A percentile compares a stretch with the other conserved stretches of the same genome.
Evolutionary conservation across 2,797 vertebrate species (phyloP).

Genomic region (Chloroceryle amazona): DNA sequence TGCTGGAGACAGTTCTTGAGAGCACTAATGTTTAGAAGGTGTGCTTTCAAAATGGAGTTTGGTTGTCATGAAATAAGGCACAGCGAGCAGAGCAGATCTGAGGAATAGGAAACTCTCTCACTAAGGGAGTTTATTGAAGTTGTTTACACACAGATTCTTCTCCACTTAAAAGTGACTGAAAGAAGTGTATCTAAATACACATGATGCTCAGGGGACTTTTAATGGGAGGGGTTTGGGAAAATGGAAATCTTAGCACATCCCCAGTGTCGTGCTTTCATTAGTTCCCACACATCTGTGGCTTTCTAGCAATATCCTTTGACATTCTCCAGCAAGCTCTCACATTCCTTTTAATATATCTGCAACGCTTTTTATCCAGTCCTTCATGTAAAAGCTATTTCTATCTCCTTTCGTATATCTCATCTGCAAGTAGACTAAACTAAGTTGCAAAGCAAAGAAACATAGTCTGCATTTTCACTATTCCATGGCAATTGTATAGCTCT

Average conservation of each 20-base stretch:
- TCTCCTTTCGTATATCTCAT: not conserved
- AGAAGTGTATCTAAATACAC: not conserved
- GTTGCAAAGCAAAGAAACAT: not conserved
- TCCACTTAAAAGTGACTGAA: not conserved
- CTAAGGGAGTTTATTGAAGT: not conserved
- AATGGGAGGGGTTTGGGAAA: not conserved
- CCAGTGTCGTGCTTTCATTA: not conserved
- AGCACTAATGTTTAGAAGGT: not conserved
- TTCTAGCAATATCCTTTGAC: not conserved
- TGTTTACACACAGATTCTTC: not conserved
- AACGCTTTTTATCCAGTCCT: not conserved
- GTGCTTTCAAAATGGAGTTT: not conserved
- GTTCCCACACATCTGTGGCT: not conserved
- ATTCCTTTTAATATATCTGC: not conserved
- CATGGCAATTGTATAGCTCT: not conserved
- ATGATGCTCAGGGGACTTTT: not conserved
- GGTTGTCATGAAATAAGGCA: not conserved
- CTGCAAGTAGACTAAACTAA: not conserved
- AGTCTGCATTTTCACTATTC: not conserved
- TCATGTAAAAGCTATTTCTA: not conserved
- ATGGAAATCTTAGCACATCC: not conserved
- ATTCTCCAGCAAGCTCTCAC: not conserved
- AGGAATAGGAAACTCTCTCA: not conserved
- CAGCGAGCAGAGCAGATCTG: not conserved
- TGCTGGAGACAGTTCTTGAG: not conserved